Evolutionary conservation across 1,140 invertebrate genomes (phyloP).

Genomic region (Piezodorus guildinii): DNA sequence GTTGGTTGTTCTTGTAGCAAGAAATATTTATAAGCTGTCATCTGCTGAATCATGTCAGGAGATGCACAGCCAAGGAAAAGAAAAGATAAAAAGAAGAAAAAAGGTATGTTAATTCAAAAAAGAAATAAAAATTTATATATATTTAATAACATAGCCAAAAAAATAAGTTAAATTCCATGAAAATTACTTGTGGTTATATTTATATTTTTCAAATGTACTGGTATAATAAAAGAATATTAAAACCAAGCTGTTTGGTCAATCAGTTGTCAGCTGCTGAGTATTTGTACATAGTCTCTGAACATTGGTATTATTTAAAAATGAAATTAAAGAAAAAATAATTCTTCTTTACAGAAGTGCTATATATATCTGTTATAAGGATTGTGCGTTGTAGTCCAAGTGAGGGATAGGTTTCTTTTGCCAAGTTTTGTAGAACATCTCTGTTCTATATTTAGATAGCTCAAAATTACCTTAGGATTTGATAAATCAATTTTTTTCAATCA

Average conservation of each 20-base stretch:
- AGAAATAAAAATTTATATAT: too few relatives aligned
- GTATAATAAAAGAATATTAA: too few relatives aligned
- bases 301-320: too few relatives aligned
- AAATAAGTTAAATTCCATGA: neutral
- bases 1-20: too few relatives aligned
- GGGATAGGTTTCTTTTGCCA: slow-evolving; percentile 6
- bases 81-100: slow-evolving; percentile 56
- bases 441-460: slow-evolving; percentile 23
- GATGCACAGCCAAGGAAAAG: slow-evolving; percentile 59
- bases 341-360: too few relatives aligned
- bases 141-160: neutral
- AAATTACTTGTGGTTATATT: neutral
- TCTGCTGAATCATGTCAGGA: slow-evolving; percentile 45
- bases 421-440: slow-evolving; percentile 20
- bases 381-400: neutral
- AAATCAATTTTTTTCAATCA: neutral
- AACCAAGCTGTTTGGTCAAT: too few relatives aligned
- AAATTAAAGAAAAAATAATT: too few relatives aligned
- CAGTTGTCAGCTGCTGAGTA: too few relatives aligned
- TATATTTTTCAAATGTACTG: neutral
- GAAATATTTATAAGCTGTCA: slow-evolving; percentile 18
- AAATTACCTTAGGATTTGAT: slow-evolving; percentile 3
- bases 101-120: slow-evolving; percentile 41
- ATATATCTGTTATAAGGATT: too few relatives aligned
- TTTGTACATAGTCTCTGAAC: too few relatives aligned